Evolutionary conservation across 92 coral and sea anemone genomes (phyloP).

Genomic region (Phenganax stokvisi): DNA sequence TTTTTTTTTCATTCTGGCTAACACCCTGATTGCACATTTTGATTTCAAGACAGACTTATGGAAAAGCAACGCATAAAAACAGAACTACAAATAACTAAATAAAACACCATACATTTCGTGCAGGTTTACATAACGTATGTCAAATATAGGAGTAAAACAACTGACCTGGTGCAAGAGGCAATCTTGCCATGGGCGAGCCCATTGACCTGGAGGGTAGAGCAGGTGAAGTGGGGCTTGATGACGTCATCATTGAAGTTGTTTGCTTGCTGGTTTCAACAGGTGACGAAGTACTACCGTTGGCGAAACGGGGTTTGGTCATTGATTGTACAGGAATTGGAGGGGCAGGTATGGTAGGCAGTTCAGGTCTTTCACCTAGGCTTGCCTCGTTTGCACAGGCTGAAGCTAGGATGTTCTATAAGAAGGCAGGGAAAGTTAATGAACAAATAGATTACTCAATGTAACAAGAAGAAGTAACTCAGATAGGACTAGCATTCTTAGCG

Average conservation of each 20-base stretch:
- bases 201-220: slow-evolving; percentile 7
- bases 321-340: slow-evolving; percentile 14
- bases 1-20: too few relatives aligned
- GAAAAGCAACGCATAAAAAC: background rate
- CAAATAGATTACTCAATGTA: too few relatives aligned
- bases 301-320: background rate
- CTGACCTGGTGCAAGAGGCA: slow-evolving; percentile 21
- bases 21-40: too few relatives aligned
- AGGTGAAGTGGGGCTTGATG: slow-evolving; percentile 21
- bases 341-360: background rate
- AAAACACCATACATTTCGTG: background rate
- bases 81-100: background rate
- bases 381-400: slow-evolving; percentile 99
- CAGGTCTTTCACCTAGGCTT: slow-evolving; percentile 56
- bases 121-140: too few relatives aligned
- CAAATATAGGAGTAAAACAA: background rate
- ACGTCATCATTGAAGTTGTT: slow-evolving; percentile 27
- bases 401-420: slow-evolving; percentile 77
- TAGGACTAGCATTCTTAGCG: too few relatives aligned
- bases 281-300: slow-evolving; percentile 16
- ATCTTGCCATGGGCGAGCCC: slow-evolving; percentile 5
- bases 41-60: background rate
- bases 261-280: slow-evolving; percentile 46
- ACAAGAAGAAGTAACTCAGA: too few relatives aligned
- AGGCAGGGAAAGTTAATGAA: too few relatives aligned